Percentiles rank a stretch among this genome's conserved stretches.
phyloP scores from a whole-genome alignment of 2,888 invertebrate genomes.

The Drosophila bunnanda region DNA sequence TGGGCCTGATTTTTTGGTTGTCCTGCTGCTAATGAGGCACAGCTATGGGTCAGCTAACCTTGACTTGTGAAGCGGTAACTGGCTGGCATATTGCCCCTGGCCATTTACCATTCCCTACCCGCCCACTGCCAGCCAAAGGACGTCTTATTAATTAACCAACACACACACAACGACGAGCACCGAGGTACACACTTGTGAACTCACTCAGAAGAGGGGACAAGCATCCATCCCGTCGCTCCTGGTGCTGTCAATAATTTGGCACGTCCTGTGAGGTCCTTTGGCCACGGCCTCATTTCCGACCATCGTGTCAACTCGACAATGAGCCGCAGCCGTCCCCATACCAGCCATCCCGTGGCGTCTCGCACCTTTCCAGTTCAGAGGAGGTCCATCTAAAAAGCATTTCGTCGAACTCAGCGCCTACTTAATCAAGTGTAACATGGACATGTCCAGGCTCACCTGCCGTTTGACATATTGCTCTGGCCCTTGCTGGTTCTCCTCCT shows the following conservation, averaged over 20 bases:
- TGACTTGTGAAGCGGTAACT: conserved; percentile 52
- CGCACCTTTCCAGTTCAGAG: conserved; percentile 39
- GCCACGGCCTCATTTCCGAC: conserved; percentile 10
- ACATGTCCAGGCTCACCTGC: conserved; percentile 72
- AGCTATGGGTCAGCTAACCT: conserved; percentile 35
- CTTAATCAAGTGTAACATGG: conserved; percentile 76
- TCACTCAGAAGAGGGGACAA: conserved; percentile 21
- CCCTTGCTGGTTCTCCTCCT: background rate
- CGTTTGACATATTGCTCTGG: conserved; percentile 60
- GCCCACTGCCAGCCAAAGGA: conserved; percentile 1
- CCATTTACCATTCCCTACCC: background rate
- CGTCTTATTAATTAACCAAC: conserved; percentile 71
- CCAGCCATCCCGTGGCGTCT: background rate
- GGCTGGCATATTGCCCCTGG: conserved; percentile 17
- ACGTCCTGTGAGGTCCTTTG: conserved; percentile 59
- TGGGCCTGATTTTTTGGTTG: conserved; percentile 6
- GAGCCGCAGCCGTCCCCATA: conserved; percentile 20
- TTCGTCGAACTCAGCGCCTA: conserved; percentile 79
- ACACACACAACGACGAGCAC: conserved; percentile 29
- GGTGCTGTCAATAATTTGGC: conserved; percentile 77
- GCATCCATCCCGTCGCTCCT: conserved; percentile 28
- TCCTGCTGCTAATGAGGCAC: conserved; percentile 39
- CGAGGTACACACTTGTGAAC: conserved; percentile 24
- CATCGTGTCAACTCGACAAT: conserved; percentile 38
- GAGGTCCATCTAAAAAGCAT: conserved; percentile 70